A percentile compares a stretch with the other conserved stretches of the same genome.
Conservation (phyloP, 1,140 invertebrate species). For the Ganaspis sp. region DNA sequence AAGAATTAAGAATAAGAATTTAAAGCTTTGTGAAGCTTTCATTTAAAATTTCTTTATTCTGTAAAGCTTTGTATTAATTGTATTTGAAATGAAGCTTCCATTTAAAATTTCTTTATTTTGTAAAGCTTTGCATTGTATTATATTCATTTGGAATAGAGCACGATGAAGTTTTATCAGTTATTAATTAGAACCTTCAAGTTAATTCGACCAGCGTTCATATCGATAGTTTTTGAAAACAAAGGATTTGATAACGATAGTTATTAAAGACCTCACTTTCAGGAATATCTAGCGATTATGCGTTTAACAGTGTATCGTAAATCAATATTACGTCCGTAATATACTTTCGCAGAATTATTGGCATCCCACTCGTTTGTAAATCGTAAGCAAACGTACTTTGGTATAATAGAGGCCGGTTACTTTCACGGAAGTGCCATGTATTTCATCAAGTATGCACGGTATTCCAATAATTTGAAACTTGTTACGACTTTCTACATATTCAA, state of each 20-base stretch:
- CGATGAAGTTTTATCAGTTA: too few relatives aligned
- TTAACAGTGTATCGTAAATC: slow-evolving; percentile 28
- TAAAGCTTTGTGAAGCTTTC: too few relatives aligned
- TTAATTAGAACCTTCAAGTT: too few relatives aligned
- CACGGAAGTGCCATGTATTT: slow-evolving; percentile 61
- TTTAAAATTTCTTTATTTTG: too few relatives aligned
- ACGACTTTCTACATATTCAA: slow-evolving; percentile 65
- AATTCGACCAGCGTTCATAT: too few relatives aligned
- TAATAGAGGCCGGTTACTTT: slow-evolving; percentile 58
- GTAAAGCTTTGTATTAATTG: too few relatives aligned
- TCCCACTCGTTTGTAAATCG: slow-evolving; percentile 10
- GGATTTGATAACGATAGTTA: neutral
- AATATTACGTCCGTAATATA: slow-evolving; percentile 41
- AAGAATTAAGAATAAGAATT: too few relatives aligned
- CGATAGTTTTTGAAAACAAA: too few relatives aligned
- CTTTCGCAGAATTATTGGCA: slow-evolving; percentile 40
- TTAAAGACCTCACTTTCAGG: slow-evolving; percentile 1
- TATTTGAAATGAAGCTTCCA: too few relatives aligned
- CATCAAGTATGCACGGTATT: slow-evolving; percentile 60
- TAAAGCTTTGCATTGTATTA: too few relatives aligned
- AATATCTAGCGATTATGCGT: neutral
- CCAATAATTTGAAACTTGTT: slow-evolving; percentile 63
- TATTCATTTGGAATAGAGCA: too few relatives aligned
- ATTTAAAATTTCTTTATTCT: too few relatives aligned
- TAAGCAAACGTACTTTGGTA: slow-evolving; percentile 43